Conservation (phyloP, 1,140 invertebrate genomes). For the Daktulosphaira vitifoliae region DNA sequence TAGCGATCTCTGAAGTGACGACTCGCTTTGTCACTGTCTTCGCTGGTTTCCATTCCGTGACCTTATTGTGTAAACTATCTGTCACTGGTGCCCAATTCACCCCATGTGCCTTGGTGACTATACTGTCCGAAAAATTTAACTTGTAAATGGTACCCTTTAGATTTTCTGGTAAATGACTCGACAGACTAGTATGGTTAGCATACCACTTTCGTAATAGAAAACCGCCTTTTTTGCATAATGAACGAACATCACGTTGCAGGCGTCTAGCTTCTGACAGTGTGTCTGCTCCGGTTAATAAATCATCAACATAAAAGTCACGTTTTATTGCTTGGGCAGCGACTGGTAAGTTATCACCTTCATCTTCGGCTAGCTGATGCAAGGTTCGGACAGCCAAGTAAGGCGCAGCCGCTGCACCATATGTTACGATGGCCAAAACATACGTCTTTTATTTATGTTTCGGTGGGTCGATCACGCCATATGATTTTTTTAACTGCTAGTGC, state of each 20-base stretch:
- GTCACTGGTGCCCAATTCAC: too few relatives aligned
- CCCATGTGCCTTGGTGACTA: too few relatives aligned
- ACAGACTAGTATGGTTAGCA: too few relatives aligned
- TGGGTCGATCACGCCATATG: slow-evolving; percentile 37
- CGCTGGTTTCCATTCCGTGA: too few relatives aligned
- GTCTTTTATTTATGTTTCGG: not conserved
- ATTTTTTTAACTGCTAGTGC: slow-evolving; percentile 38
- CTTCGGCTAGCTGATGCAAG: slow-evolving; percentile 39
- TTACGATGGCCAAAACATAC: slow-evolving; percentile 39
- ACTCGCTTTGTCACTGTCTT: too few relatives aligned
- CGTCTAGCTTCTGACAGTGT: slow-evolving; percentile 35
- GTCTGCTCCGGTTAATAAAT: slow-evolving; percentile 40
- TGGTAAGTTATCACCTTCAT: slow-evolving; percentile 39
- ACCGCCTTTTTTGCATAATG: not conserved
- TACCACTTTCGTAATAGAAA: not conserved
- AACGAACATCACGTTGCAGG: not conserved
- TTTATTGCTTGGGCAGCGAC: slow-evolving; percentile 36
- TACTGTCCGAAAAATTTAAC: too few relatives aligned
- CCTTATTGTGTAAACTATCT: too few relatives aligned
- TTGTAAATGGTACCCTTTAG: too few relatives aligned
- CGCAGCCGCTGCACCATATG: slow-evolving; percentile 43
- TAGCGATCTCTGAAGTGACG: slow-evolving; percentile 39
- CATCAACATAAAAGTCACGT: slow-evolving; percentile 43
- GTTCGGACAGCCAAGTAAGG: slow-evolving; percentile 42
- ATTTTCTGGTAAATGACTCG: too few relatives aligned